Conservation (phyloP, 2,888 invertebrate genomes). For the Neria commutata region DNA sequence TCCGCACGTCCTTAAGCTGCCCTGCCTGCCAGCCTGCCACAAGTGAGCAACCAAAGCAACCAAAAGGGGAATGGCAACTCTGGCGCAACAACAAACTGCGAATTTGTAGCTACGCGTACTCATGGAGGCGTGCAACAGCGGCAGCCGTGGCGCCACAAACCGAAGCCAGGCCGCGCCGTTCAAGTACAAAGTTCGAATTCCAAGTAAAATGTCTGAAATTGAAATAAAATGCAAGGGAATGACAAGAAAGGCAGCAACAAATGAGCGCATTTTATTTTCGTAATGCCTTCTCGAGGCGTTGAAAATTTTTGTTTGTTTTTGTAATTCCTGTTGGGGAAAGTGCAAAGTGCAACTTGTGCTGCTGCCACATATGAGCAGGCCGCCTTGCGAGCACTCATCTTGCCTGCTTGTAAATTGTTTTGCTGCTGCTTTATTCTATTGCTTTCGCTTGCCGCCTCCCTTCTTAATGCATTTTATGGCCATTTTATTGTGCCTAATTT, state of each 20-base stretch:
- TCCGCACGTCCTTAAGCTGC: too few species aligned
- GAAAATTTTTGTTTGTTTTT: neutral
- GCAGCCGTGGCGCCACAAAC: too few species aligned
- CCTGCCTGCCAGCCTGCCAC: too few species aligned
- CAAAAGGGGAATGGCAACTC: too few species aligned
- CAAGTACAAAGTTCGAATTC: neutral
- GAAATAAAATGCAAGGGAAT: too few species aligned
- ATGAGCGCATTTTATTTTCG: neutral
- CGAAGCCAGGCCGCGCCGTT: too few species aligned
- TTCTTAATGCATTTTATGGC: too few species aligned
- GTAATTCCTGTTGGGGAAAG: neutral
- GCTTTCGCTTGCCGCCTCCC: too few species aligned
- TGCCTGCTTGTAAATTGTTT: neutral
- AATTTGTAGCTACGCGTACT: neutral
- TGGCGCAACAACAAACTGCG: too few species aligned
- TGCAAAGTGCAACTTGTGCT: neutral
- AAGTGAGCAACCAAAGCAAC: too few species aligned
- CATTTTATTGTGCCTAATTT: neutral
- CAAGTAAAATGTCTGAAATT: conserved; percentile 2
- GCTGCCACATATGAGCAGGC: neutral
- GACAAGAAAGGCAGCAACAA: too few species aligned
- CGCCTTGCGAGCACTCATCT: neutral
- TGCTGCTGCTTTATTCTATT: neutral
- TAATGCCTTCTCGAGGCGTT: neutral
- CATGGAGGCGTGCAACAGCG: neutral